Evolutionary conservation across 53 echinoderm and acorn worm species (phyloP).

Genomic region (Paelopatides confundens): DNA sequence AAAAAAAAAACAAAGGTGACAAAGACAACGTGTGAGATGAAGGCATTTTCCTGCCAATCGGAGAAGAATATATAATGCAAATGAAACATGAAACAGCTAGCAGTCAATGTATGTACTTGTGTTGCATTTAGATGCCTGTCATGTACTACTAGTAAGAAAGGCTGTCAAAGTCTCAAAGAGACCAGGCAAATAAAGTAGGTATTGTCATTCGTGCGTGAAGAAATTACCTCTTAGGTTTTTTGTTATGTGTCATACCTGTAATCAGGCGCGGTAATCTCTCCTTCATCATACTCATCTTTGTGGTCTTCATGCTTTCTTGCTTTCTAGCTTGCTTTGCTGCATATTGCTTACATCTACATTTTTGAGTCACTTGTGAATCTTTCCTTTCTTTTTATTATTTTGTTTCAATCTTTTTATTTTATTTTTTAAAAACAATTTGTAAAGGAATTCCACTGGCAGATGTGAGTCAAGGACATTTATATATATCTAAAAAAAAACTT

Average conservation of each 20-base stretch:
- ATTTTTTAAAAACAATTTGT: not conserved
- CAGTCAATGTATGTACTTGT: not conserved
- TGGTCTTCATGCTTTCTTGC: not conserved
- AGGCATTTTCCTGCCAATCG: no score
- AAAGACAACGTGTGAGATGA: no score
- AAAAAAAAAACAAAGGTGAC: no score
- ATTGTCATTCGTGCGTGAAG: not conserved
- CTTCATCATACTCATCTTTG: no score
- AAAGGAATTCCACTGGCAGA: not conserved
- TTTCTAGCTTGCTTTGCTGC: not conserved
- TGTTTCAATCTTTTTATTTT: not conserved
- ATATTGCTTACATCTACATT: not conserved
- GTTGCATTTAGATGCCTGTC: not conserved
- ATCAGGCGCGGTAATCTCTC: not conserved
- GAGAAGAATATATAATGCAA: no score
- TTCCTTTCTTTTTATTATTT: no score
- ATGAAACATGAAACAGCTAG: no score
- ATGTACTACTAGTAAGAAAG: no score
- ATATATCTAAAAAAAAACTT: no score
- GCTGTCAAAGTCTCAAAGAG: not conserved
- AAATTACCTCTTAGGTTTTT: not conserved
- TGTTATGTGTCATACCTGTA: not conserved
- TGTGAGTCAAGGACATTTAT: not conserved
- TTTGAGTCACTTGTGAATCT: not conserved
- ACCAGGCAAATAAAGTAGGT: not conserved